Evolutionary conservation across 2,888 invertebrate genomes (phyloP).

Genomic region (Phymatocera aterrima): DNA sequence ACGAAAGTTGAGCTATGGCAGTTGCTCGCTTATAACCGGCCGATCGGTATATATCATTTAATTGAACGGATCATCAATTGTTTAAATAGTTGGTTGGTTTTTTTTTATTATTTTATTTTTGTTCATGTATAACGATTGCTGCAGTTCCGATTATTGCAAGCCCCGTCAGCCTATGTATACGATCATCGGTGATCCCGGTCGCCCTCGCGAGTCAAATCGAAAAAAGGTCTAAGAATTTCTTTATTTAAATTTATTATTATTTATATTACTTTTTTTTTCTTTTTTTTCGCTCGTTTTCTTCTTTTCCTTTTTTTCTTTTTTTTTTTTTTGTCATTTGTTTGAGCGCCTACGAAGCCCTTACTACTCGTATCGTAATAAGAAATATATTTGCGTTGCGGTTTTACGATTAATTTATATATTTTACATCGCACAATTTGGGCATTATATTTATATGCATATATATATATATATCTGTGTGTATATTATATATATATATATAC

Average conservation of each 20-base stretch:
- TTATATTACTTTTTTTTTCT: background rate
- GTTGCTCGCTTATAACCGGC: constrained; percentile 71
- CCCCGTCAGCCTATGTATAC: constrained; percentile 37
- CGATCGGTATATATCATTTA: constrained; percentile 69
- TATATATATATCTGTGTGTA: no score
- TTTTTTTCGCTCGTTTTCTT: background rate
- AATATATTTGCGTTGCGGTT: constrained; percentile 35
- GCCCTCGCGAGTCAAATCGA: constrained; percentile 42
- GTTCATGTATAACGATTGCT: constrained; percentile 45
- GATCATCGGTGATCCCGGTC: constrained; percentile 31
- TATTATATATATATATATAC: no score
- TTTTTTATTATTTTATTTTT: constrained; percentile 48
- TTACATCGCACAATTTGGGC: constrained; percentile 37
- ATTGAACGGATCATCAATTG: constrained; percentile 43
- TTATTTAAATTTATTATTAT: constrained; percentile 7
- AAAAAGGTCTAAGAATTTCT: constrained; percentile 27
- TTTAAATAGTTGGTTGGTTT: no score
- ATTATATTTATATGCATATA: background rate
- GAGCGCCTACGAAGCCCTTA: constrained; percentile 46
- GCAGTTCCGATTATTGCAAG: constrained; percentile 33
- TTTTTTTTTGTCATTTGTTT: constrained; percentile 3
- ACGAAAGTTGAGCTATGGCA: constrained; percentile 70
- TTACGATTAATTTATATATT: constrained; percentile 17
- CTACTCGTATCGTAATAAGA: constrained; percentile 42
- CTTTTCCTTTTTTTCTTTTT: background rate